phyloP scores from a whole-genome alignment of 2,888 invertebrate species.

The Lasioglossum malachurum region DNA sequence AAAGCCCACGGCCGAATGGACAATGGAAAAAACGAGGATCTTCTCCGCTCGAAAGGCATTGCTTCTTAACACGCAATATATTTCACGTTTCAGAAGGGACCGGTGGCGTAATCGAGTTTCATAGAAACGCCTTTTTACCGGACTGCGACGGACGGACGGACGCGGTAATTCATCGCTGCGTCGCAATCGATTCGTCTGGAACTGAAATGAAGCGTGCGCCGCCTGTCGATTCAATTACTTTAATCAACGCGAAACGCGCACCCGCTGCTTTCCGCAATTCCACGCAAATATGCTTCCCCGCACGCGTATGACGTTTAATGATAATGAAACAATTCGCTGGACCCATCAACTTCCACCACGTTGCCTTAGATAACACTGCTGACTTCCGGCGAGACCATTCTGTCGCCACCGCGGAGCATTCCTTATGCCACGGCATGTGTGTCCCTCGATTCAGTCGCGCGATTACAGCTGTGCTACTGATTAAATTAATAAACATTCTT shows the following conservation, averaged over 20 bases:
- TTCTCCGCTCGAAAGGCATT: background rate
- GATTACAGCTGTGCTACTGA: background rate
- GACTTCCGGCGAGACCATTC: background rate
- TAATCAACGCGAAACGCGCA: slow-evolving; percentile 12
- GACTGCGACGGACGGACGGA: background rate
- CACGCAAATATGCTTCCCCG: background rate
- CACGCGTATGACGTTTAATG: slow-evolving; percentile 16
- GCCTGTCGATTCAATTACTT: slow-evolving; percentile 19
- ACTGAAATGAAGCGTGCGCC: slow-evolving; percentile 7
- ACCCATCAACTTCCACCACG: background rate
- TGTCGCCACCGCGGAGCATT: background rate
- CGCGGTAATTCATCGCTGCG: slow-evolving; percentile 7
- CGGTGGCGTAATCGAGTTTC: slow-evolving; percentile 3
- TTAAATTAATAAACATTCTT: background rate
- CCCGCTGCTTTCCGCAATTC: slow-evolving; percentile 13
- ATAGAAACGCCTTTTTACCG: background rate
- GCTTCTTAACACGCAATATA: background rate
- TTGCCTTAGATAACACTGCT: slow-evolving; percentile 21
- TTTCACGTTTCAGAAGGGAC: background rate
- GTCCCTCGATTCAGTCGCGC: background rate
- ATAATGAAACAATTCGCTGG: slow-evolving; percentile 31
- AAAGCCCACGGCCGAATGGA: background rate
- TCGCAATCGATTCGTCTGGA: slow-evolving; percentile 6
- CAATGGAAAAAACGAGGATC: slow-evolving; percentile 4
- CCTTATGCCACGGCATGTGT: background rate